Conservation (phyloP, 2,113 vertebrate species). For the Corvus cornix region DNA sequence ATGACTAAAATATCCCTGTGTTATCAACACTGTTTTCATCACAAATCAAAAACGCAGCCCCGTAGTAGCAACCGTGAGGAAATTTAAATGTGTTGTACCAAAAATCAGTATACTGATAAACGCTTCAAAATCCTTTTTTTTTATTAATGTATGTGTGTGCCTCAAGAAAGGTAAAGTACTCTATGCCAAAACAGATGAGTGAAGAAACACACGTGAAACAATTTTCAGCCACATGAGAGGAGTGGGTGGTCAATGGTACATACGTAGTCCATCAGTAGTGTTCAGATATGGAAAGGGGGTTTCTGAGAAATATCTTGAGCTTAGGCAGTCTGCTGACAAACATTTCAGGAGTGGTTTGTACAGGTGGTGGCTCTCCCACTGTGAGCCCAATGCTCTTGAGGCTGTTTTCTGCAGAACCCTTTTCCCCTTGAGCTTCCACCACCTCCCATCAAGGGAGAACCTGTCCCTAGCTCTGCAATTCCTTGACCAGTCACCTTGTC, state of each 20-base stretch:
- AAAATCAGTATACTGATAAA: not conserved
- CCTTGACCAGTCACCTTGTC: not conserved
- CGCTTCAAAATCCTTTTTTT: not conserved
- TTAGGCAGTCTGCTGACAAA: not conserved
- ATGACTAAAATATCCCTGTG: not conserved
- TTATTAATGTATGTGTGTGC: not conserved
- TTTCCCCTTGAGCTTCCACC: not conserved
- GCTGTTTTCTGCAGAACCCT: not conserved
- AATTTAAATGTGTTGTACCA: not conserved
- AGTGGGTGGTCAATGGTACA: not conserved
- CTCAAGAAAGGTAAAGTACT: not conserved
- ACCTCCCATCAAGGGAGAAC: not conserved
- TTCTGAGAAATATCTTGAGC: not conserved
- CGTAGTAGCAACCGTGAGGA: not conserved
- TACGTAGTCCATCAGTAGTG: not conserved
- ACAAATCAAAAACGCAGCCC: not conserved
- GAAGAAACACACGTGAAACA: not conserved
- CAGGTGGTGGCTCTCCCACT: rapidly evolving
- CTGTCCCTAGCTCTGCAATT: not conserved
- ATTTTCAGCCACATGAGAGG: not conserved
- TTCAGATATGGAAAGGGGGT: not conserved
- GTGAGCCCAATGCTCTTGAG: rapidly evolving
- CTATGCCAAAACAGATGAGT: not conserved
- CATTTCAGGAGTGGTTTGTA: not conserved
- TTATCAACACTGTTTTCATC: not conserved